Evolutionary conservation across 2,888 invertebrate species (phyloP), one percentile per base, ranked within the genome.

Genomic region (Amblyjoppa proteus): DNA sequence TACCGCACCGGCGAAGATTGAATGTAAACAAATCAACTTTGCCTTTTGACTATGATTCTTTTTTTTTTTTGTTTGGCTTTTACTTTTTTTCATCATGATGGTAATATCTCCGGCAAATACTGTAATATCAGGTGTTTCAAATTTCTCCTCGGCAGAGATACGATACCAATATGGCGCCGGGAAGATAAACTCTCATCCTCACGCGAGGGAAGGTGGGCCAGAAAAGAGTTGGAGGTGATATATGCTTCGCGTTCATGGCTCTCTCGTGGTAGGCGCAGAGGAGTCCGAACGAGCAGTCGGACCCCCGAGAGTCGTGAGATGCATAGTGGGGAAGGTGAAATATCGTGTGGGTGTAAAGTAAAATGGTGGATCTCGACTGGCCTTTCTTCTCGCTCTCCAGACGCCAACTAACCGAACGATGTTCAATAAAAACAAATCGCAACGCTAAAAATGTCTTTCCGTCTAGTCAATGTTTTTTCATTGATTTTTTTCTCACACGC

Each of bases 341-440:
- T 90, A 93, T 91, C 89, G 91, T 91, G 92, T 93, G 92, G 92
- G 92, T 92, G 93, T 89, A 89, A 91, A 93, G 90, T 91, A 93
- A 93, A 93, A 93, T 93, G 93, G 92, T 91, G 92, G 91, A 86
- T 81, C 76, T 73, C 69, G 5, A 45, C 68, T 73, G 73, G 73
- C 31, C 70, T 20, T 79, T 45, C 38, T 53, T 28, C 51, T 70
- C 66, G 4, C 81, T 31, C 25, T 71, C 76, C 85, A 83, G 83
- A 83, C 86, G 86, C 84, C 81, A 87, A 78, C 34, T 31, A n/a
- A 41, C 83, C 41, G 81, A 87, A 81, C 85, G 79, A 81, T 79
- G 87, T 87, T 88, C 85, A 89, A 90, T 89, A 89, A 90, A 88
- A 91, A 88, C 87, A 70, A 85, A 84, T 61, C 28, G 49, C 6